Base-by-base conservation (phyloP, 1,140 invertebrate genomes). In the Cardiocondyla obscurior region DNA sequence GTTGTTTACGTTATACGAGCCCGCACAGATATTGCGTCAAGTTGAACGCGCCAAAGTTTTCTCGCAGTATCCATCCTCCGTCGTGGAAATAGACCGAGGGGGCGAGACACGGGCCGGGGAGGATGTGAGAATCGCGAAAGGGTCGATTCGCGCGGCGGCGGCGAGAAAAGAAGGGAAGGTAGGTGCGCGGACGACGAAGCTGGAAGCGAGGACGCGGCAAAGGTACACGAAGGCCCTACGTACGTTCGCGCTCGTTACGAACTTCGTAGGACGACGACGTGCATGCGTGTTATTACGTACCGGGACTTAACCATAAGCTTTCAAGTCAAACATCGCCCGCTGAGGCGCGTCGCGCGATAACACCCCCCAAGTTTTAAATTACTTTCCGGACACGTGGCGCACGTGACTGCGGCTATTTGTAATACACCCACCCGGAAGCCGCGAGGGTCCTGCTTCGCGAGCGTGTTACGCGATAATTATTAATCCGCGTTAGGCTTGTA, bases 281-380 rank as follows among this genome's bases (percentile, higher is more conserved):
- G 82, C 85, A 85, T 87, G 85, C 85, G 84, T 86, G 85, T 90
- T 91, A 91, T 91, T 90, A 90, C 90, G 83, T 84, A 55, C 85
- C 55, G 81, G 58, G 89, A 87, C 85, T 90, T 86, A 90, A 85
- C 85, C 85, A 55, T 88, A 84, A 90, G 85, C 85, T 86, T 58
- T 55, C 58, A 85, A 85, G 83, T 84, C 84, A 89, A 90, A 90
- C 88, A 88, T 76, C 81, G 87, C 62, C 84, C 55, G 55, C 60
- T 36, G 51, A 77, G 67, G 81, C 62, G 62, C 83, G 19, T 25
- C 42, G 33, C 33, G 57, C 79, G 49, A 76, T 85, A 85, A 65
- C 65, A 73, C 53, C 36, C 36, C 46, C 69, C 53, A 86, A 88
- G 74, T 89, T 89, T 89, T 90, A 85, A 88, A 90, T 89, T 89